Base-by-base conservation (phyloP, 2,797 vertebrate genomes). In the Pseudochromis fuscus region DNA sequence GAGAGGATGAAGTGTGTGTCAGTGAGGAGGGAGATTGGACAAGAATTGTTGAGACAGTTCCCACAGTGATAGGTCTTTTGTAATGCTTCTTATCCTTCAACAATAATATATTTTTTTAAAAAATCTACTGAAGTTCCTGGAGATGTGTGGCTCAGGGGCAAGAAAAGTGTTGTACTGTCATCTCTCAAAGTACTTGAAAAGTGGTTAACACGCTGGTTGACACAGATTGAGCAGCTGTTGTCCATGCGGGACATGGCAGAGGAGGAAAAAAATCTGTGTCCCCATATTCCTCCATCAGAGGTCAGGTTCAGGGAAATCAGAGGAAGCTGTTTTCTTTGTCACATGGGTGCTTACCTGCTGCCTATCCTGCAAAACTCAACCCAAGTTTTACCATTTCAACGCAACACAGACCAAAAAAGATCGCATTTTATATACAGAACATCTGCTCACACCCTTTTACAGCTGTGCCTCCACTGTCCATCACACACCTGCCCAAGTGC, bases 61-160 rank as follows among this genome's bases (percentile, higher is more conserved):
- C 78, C 80, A 88, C 84, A 83, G 63, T 84, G 81, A 84, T 79
- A 79, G 58, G 57, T 64, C 60, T 50, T 77, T 79, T 67, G 53
- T 79, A 74, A 70, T 49, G 13, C 68, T 77, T 52, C 53, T 82
- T 82, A 86, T 86, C 75, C 77, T 69, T 66, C 30, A 66, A 75
- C 55, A 72, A 35, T 57, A 67, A 30, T 15, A 53, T n/a, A n/a
- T n/a, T n/a, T n/a, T n/a, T n/a, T n/a, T n/a, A 18, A 63, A 21
- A 38, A 55, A 70, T 60, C 33, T 48, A 27, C 24, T 23, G 24
- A 73, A 58, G 25, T 70, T 78, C 30, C 46, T 70, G 66, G 75
- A 79, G 71, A 79, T 78, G 25, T 60, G 59, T 21, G 60, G 61
- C 48, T 86, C 45, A n/a, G 27, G 52, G 61, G 45, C 9, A 71